Evolutionary conservation across 2,113 vertebrate genomes (phyloP), one percentile per base, ranked within the genome.

Genomic region (Aleadryas rufinucha): DNA sequence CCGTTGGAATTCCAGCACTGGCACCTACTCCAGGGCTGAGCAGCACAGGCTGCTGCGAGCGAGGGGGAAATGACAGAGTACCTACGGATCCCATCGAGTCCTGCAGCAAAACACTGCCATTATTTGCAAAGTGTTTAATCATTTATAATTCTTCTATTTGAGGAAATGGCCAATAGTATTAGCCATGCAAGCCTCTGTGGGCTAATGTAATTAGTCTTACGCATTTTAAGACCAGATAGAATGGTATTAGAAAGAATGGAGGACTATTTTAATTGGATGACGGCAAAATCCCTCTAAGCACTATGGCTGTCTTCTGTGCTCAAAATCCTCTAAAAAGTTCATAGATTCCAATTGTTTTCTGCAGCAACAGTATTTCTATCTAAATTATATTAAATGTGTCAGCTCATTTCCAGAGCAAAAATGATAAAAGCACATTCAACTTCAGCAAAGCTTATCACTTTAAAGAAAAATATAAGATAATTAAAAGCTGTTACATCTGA

Each of bases 401-500:
- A 94, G 89, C 69, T 96, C 92, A 87, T 97, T 97, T 96, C 88
- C 86, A 78, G 92, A 80, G 70, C 95, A 90, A 94, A 97, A 95
- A 95, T 96, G 89, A 97, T 95, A 93, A 97, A 97, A 96, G 94
- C 89, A 89, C 72, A 95, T 87, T 97, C 66, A 86, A 90, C 53
- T 97, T 96, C 64, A 90, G 83, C 91, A 97, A 96, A 97, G 39
- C 86, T 94, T 84, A 97, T 97, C 89, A 94, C 71, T 97, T 97
- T 96, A 95, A 96, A 84, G 90, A 86, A 90, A 93, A 97, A 93
- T 90, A 95, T 95, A 92, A 90, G 69, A 94, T 96, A 97, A 97
- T 97, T 97, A 98, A 97, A 98, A 97, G 75, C 91, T 97, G 81
- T 96, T 97, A 92, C 64, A 96, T 90, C 45, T 96, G 96, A 97